Evolutionary conservation across 2,113 vertebrate species (phyloP).

Genomic region (Mobula birostris): DNA sequence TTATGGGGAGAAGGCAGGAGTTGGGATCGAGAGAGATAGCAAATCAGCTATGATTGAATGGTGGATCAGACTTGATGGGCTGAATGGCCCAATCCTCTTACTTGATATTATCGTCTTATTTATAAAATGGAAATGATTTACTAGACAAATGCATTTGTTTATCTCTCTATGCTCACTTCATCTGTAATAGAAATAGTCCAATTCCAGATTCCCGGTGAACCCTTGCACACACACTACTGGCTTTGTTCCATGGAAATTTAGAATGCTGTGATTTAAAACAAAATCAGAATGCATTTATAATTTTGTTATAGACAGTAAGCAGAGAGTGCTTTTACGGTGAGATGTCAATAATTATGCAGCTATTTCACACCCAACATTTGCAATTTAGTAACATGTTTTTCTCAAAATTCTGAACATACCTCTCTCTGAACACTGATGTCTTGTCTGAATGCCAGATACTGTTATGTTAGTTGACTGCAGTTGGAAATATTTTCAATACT

Average conservation of each 20-base stretch:
- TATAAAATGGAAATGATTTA: not conserved
- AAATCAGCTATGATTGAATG: no score
- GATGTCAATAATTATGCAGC: not conserved
- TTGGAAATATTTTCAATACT: conserved; percentile 7
- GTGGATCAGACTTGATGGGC: no score
- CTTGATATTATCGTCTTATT: no score
- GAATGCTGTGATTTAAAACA: conserved; percentile 4
- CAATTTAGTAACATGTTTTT: conserved; percentile 7
- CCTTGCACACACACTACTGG: not conserved
- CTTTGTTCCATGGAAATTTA: not conserved
- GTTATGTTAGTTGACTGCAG: not conserved
- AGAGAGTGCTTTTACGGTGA: not conserved
- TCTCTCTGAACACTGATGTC: not conserved
- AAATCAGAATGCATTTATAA: conserved; percentile 23
- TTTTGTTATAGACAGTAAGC: not conserved
- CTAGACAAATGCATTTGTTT: not conserved
- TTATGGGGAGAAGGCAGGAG: no score
- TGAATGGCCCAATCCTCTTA: no score
- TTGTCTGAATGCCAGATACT: conserved; percentile 21
- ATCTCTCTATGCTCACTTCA: not conserved
- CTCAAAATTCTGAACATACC: not conserved
- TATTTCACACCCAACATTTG: not conserved
- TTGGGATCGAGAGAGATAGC: no score
- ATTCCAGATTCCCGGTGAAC: not conserved
- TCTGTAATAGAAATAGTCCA: not conserved